These are phyloP conservation scores for Monochamus saltuarius DNA, from an alignment of 1,140 invertebrate genomes.

Conservation along the genomic window DNA sequence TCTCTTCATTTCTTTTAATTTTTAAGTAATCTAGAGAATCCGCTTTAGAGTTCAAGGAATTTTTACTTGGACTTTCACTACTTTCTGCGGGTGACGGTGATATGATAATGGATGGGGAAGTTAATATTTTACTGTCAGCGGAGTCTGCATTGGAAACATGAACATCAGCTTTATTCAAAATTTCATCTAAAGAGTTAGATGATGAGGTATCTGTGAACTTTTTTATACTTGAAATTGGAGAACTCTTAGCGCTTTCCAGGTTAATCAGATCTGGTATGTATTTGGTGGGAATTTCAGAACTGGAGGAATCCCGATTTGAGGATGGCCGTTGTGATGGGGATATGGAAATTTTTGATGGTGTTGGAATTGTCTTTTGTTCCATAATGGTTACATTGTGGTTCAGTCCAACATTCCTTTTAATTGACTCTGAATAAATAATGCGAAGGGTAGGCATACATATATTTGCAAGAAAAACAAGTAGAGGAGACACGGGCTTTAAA, in stretches of 20 bases:
- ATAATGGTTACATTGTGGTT: constrained; percentile 11
- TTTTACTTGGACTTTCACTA: constrained; percentile 11
- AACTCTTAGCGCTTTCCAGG: constrained; percentile 28
- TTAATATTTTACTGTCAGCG: background rate
- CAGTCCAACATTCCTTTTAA: background rate
- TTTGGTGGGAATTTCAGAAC: background rate
- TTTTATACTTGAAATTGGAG: constrained; percentile 18
- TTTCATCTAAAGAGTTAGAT: background rate
- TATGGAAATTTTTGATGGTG: constrained; percentile 1
- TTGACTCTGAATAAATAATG: constrained; percentile 4
- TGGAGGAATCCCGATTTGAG: background rate
- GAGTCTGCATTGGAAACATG: background rate
- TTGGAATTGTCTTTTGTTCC: background rate
- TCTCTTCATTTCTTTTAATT: too few species aligned
- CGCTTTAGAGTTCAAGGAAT: constrained; percentile 2
- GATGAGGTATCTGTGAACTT: background rate
- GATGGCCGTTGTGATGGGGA: background rate
- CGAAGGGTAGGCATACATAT: too few species aligned
- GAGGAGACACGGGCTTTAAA: too few species aligned
- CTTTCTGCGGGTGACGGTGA: background rate
- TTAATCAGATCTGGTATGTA: constrained; percentile 28
- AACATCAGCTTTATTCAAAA: background rate
- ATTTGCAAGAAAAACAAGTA: too few species aligned
- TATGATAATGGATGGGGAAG: constrained; percentile 2
- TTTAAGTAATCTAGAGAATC: too few species aligned